Conservation (phyloP, 1,140 invertebrate species). For the Drosophila ohnishii region DNA sequence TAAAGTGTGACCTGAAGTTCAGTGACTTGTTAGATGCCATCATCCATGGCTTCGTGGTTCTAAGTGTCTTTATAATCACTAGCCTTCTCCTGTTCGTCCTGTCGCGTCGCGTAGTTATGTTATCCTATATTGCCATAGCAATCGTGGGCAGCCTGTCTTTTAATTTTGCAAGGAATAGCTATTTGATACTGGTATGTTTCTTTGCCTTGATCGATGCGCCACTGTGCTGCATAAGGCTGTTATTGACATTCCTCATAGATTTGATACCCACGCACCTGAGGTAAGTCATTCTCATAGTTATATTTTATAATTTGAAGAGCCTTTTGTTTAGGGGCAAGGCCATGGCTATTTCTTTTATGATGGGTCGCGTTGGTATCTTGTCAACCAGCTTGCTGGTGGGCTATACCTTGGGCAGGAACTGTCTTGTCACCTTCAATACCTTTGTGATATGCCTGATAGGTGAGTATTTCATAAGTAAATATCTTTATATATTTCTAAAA, state of each 20-base stretch:
- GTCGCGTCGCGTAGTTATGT: constrained; percentile 19
- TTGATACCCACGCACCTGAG: constrained; percentile 48
- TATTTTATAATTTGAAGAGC: too few relatives aligned
- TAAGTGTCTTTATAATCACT: constrained; percentile 21
- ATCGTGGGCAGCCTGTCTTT: background rate
- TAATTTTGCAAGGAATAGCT: constrained; percentile 13
- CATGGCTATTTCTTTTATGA: constrained; percentile 5
- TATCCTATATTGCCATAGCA: background rate
- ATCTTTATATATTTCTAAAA: background rate
- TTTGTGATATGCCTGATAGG: constrained; percentile 9
- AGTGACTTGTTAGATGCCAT: background rate
- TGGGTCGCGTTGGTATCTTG: constrained; percentile 26
- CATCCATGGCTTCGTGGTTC: constrained; percentile 7
- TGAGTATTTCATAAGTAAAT: constrained; percentile 8
- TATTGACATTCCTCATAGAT: constrained; percentile 31
- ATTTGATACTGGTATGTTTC: constrained; percentile 6
- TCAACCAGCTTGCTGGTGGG: constrained; percentile 29
- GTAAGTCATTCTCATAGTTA: constrained; percentile 9
- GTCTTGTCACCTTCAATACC: constrained; percentile 36
- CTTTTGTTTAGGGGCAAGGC: constrained; percentile 35
- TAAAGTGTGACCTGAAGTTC: constrained; percentile 10
- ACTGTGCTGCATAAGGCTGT: constrained; percentile 28
- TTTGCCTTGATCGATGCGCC: constrained; percentile 9
- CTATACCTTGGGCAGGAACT: constrained; percentile 22
- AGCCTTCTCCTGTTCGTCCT: constrained; percentile 30